phyloP scores from a whole-genome alignment of 2,113 vertebrate genomes.

The Cephalopterus ornatus region DNA sequence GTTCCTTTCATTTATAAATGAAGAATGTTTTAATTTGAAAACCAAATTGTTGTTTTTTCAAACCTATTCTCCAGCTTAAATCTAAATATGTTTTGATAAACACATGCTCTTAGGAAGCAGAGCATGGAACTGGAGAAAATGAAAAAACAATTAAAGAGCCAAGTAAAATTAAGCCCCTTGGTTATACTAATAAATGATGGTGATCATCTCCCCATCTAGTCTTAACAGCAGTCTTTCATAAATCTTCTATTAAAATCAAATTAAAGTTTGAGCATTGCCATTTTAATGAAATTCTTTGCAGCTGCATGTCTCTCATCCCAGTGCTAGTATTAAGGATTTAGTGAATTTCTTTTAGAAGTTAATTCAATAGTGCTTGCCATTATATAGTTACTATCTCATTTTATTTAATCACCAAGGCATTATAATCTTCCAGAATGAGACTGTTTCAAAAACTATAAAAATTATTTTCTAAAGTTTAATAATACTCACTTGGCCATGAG shows the following conservation, averaged over 20 bases:
- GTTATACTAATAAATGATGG: neutral
- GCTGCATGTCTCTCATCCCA: neutral
- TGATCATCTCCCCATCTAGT: neutral
- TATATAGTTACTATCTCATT: neutral
- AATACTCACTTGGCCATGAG: neutral
- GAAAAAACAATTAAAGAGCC: neutral
- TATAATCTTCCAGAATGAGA: neutral
- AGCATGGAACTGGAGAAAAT: neutral
- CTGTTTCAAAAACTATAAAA: neutral
- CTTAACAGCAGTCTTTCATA: neutral
- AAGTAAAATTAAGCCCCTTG: neutral
- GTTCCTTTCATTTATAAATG: neutral
- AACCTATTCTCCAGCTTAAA: neutral
- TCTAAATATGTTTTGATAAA: neutral
- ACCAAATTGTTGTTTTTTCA: neutral
- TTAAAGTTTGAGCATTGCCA: neutral
- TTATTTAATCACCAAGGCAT: neutral
- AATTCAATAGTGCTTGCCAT: neutral
- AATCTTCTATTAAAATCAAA: slow-evolving; percentile 16
- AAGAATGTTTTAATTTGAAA: neutral
- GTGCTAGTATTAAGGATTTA: neutral
- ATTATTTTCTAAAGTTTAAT: slow-evolving; percentile 14
- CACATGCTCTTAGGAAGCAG: neutral
- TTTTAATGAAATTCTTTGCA: slow-evolving; percentile 8
- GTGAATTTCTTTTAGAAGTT: slow-evolving; percentile 7